phyloP scores from a whole-genome alignment of 2,888 invertebrate genomes.

The Mactromeris polynyma region DNA sequence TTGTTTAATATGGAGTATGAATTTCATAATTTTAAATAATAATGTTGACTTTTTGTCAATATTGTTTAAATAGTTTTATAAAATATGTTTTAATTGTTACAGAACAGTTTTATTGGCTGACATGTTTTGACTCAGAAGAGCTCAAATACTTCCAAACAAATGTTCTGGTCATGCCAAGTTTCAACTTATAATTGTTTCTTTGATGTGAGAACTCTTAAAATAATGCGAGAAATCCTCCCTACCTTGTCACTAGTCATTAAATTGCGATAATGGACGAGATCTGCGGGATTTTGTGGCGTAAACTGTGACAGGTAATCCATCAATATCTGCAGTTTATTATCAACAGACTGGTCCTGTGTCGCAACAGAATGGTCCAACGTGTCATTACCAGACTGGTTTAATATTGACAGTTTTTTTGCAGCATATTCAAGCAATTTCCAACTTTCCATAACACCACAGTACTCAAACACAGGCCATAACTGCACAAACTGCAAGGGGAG shows the following conservation, averaged over 20 bases:
- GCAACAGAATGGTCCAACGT: background rate
- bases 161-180: too few relatives aligned
- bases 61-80: too few relatives aligned
- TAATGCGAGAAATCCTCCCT: background rate
- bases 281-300: slow-evolving; percentile 47
- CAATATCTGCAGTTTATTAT: slow-evolving; percentile 22
- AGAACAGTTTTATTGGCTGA: too few relatives aligned
- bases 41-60: too few relatives aligned
- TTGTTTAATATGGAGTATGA: too few relatives aligned
- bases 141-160: too few relatives aligned
- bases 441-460: slow-evolving; percentile 65
- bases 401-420: background rate
- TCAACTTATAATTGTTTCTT: background rate
- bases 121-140: too few relatives aligned
- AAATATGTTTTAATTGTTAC: too few relatives aligned
- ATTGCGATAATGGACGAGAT: slow-evolving; percentile 11
- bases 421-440: slow-evolving; percentile 35
- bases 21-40: too few relatives aligned
- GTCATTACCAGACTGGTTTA: background rate
- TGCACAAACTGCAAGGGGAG: slow-evolving; percentile 63
- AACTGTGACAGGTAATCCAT: slow-evolving; percentile 41
- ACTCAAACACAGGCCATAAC: slow-evolving; percentile 81
- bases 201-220: background rate
- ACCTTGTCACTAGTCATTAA: slow-evolving; percentile 22
- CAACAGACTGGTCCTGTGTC: background rate